Evolutionary conservation across 2,797 vertebrate genomes (phyloP), one percentile per base, ranked within the genome.

Genomic region (Rhodeus uyekii): DNA sequence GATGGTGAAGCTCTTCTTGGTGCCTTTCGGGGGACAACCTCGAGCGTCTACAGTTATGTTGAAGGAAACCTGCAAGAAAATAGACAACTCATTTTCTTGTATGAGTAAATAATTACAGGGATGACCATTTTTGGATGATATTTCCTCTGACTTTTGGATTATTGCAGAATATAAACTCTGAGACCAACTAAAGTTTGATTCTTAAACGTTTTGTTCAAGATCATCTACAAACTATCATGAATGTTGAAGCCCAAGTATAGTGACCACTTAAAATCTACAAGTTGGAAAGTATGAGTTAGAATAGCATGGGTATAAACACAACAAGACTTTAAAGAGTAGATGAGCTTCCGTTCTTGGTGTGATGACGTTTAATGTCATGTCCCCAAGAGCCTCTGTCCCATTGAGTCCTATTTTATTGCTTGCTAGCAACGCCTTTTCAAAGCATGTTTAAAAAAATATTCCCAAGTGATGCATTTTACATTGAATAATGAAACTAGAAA

Each of bases 21-120:
- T 61, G 22, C 90, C 92, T 14, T 81, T 89, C 0, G 91, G 58
- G 0, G 96, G 96, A 87, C 98, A 99, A 91, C 93, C 93, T 60
- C 96, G 92, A 0, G 97, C 96, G 84, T 98, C 96, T 84, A 96
- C 96, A 0, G 93, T 94, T 86, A 99, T 94, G 38, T 97, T 95
- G 4, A 99, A 99, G 18, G 97, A 97, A 1, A 96, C 98, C 98
- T 99, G 76, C 2, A 2, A 50, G 24, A 19, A 3, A 48, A 48
- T 18, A 55, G 34, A 67, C 13, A 38, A 48, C 48, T 76, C 4
- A 64, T 50, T 61, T 50, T 50, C 13, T 13, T 7, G 44, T n/a
- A 34, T 48, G 38, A 6, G n/a, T 18, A 36, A 74, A 67, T 13
- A 24, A 27, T 13, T 4, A 32, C 6, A 27, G 3, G 24, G 68